Conservation (phyloP, 2,113 vertebrate species). For the Rissa tridactyla region DNA sequence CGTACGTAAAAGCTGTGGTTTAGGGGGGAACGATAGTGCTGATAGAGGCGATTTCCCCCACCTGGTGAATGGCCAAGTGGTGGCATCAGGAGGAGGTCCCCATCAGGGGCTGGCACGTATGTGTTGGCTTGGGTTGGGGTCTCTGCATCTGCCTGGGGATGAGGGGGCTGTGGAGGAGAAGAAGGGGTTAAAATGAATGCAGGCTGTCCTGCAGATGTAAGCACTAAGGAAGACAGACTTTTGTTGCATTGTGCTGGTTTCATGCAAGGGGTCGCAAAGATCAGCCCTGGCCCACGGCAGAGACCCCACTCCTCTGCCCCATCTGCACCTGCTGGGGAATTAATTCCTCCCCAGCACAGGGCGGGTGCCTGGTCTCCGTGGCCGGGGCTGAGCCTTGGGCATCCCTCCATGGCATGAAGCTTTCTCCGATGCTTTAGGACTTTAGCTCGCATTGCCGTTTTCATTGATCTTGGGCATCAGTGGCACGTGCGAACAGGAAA, state of each 20-base stretch:
- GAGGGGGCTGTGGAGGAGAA: background rate
- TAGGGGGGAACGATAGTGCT: background rate
- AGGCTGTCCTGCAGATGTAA: background rate
- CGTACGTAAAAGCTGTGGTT: rapidly evolving
- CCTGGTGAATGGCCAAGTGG: rapidly evolving
- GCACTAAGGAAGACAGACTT: background rate
- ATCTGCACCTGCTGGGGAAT: background rate
- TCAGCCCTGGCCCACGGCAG: background rate
- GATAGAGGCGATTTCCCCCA: background rate
- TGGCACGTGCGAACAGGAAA: background rate
- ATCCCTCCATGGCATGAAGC: background rate
- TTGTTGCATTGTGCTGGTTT: background rate
- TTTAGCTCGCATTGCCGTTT: rapidly evolving
- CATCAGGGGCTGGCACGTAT: rapidly evolving
- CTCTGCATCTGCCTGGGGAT: background rate
- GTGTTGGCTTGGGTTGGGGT: background rate
- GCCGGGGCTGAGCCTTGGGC: background rate
- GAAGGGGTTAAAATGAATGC: background rate
- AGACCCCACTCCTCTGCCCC: background rate
- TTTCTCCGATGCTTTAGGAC: background rate
- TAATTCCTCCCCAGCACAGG: background rate
- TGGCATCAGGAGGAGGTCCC: background rate
- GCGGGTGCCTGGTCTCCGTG: background rate
- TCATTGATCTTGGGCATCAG: background rate
- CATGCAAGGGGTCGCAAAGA: background rate